Evolutionary conservation across 2,797 vertebrate genomes (phyloP).

Genomic region (Microcaecilia unicolor): DNA sequence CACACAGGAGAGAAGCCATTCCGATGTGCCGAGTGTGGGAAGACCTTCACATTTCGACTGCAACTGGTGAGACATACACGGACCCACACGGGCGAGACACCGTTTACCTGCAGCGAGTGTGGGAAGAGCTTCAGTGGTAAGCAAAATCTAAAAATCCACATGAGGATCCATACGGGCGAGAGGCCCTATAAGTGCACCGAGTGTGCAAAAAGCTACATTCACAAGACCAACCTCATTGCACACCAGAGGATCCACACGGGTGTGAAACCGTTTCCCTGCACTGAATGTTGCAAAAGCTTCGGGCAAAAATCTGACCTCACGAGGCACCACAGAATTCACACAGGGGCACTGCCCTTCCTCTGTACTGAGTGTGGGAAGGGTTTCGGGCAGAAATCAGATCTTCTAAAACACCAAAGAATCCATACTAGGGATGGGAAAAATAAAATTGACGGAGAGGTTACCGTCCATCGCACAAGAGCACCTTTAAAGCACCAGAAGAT

Average conservation of each 20-base stretch:
- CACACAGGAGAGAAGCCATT: background rate
- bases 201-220: background rate
- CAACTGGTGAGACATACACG: background rate
- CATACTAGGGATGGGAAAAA: no score
- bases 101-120: background rate
- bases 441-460: no score
- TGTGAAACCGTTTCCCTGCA: background rate
- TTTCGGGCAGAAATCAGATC: background rate
- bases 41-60: background rate
- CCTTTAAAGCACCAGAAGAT: no score
- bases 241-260: background rate
- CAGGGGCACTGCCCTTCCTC: background rate
- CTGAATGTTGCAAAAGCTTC: background rate
- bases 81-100: background rate
- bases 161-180: background rate
- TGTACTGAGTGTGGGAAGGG: background rate
- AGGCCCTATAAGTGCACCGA: background rate
- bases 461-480: no score
- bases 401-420: background rate
- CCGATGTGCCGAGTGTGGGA: background rate
- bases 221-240: background rate
- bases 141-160: background rate
- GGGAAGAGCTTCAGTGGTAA: background rate
- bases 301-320: background rate
- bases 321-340: background rate